Conservation (phyloP, 2,888 invertebrate genomes). For the Odontocerum albicorne region DNA sequence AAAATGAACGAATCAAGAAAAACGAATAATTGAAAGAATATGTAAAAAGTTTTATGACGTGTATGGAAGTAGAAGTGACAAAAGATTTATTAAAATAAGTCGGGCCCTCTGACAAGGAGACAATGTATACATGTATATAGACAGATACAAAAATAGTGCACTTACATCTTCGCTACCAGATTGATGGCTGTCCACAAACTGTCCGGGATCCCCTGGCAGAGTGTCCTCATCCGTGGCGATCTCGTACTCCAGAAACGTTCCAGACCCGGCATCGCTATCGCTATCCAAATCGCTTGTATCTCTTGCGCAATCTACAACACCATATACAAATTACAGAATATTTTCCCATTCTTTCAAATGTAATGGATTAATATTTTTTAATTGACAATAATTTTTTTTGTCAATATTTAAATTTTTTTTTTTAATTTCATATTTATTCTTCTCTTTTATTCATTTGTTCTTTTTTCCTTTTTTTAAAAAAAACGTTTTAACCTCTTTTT, state of each 20-base stretch:
- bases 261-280: conserved; percentile 39
- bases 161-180: conserved; percentile 53
- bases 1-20: too few relatives aligned
- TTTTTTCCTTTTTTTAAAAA: conserved; percentile 7
- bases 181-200: conserved; percentile 40
- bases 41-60: too few relatives aligned
- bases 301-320: conserved; percentile 51
- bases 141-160: too few relatives aligned
- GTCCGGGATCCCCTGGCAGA: conserved; percentile 35
- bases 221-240: conserved; percentile 53
- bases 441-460: conserved; percentile 9
- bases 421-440: conserved; percentile 21
- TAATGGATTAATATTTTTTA: conserved; percentile 24
- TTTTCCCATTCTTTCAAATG: neutral
- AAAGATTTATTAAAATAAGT: too few relatives aligned
- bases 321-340: conserved; percentile 12
- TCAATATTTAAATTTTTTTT: conserved; percentile 30
- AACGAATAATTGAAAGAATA: too few relatives aligned
- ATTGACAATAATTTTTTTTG: conserved; percentile 35
- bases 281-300: conserved; percentile 58
- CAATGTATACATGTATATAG: too few relatives aligned
- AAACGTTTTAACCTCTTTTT: conserved; percentile 13
- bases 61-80: too few relatives aligned
- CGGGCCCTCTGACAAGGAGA: too few relatives aligned
- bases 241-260: conserved; percentile 51